A percentile compares a stretch with the other conserved stretches of the same genome.
Conservation (phyloP, 2,888 invertebrate species). For the Cephus pulcher region DNA sequence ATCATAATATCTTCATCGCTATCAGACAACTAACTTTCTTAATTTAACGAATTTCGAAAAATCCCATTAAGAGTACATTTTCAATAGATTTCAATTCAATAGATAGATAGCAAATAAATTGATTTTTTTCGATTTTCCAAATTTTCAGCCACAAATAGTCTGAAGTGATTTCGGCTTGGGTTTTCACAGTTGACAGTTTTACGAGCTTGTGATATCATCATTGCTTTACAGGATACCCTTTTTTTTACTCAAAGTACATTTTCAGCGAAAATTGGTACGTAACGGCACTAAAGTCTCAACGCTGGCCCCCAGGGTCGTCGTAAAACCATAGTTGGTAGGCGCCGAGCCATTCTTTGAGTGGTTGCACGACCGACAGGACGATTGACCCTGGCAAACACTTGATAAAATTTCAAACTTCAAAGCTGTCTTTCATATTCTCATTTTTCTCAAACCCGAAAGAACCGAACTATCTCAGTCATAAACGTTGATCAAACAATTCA, state of each 20-base stretch:
- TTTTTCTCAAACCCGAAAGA: not conserved
- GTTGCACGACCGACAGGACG: not conserved
- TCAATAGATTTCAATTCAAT: no score
- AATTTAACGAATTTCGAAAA: no score
- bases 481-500: not conserved
- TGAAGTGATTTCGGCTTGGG: not conserved
- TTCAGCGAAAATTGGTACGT: constrained; percentile 6
- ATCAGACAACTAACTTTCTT: no score
- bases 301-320: constrained; percentile 4
- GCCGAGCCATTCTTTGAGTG: not conserved
- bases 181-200: not conserved
- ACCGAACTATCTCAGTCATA: constrained; percentile 2
- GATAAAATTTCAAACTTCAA: constrained; percentile 10
- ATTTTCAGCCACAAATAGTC: not conserved
- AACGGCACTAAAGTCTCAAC: not conserved
- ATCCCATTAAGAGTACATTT: no score
- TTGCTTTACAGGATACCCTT: not conserved
- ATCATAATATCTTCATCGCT: no score
- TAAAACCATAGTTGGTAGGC: constrained; percentile 2
- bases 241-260: not conserved
- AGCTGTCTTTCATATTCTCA: constrained; percentile 1
- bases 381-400: not conserved
- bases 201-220: not conserved
- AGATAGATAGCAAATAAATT: no score
- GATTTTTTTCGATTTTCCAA: not conserved